These are phyloP conservation scores for Brachionus calyciflorus DNA, from an alignment of 1,140 invertebrate species.

Conservation along the genomic window DNA sequence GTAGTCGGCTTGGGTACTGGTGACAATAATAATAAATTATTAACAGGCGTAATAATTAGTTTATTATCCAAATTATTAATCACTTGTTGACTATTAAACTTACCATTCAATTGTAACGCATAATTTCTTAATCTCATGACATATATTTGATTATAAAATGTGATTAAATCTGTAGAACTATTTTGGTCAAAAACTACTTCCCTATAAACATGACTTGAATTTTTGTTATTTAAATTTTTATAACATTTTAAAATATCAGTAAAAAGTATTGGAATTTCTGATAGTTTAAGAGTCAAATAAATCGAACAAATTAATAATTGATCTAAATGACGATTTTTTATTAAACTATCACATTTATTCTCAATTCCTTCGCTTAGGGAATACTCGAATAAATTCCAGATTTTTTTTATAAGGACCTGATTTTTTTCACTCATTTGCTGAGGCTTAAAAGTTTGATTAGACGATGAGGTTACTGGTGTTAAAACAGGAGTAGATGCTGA, in stretches of 20 bases:
- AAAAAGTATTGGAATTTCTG: not conserved
- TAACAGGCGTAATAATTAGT: not conserved
- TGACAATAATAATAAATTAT: not conserved
- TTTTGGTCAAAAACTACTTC: not conserved
- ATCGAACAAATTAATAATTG: constrained; percentile 20
- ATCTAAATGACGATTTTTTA: constrained; percentile 20
- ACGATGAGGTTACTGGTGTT: constrained; percentile 22
- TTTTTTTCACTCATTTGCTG: not conserved
- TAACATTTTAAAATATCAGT: constrained; percentile 7
- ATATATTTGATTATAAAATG: constrained; percentile 22
- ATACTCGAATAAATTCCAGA: constrained; percentile 37
- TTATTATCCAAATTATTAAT: not conserved
- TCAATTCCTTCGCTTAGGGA: not conserved
- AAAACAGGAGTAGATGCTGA: not conserved
- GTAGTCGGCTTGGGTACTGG: constrained; percentile 6
- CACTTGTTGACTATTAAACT: not conserved
- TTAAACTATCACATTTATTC: not conserved
- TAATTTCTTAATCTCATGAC: not conserved
- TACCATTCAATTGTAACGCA: not conserved
- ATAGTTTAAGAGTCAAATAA: constrained; percentile 24
- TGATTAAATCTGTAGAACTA: not conserved
- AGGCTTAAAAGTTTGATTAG: not conserved
- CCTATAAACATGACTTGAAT: not conserved
- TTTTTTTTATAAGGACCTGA: not conserved
- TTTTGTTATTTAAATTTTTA: not conserved